Conservation (phyloP, 2,797 vertebrate genomes). For the Pangasius sanitwongsei region DNA sequence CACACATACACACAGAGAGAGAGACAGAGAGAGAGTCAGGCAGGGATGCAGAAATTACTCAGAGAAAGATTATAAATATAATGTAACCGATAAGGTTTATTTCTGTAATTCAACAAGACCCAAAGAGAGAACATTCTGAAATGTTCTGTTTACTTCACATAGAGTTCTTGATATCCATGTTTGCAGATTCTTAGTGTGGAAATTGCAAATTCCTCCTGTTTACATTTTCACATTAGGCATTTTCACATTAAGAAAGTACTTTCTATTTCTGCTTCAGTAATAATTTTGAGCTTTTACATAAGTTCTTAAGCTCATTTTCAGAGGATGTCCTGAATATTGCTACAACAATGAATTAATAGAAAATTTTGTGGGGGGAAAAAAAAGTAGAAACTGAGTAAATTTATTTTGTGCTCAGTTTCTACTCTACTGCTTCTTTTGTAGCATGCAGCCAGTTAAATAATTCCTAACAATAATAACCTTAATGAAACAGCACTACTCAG, state of each 20-base stretch:
- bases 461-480: not conserved
- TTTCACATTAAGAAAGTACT: not conserved
- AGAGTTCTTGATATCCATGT: not conserved
- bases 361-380: not conserved
- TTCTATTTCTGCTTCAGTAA: not conserved
- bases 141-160: not conserved
- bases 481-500: not conserved
- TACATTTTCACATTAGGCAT: not conserved
- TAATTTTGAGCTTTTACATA: not conserved
- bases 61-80: not conserved
- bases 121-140: not conserved
- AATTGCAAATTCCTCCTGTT: not conserved
- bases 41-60: not conserved
- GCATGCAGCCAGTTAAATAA: not conserved
- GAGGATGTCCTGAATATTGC: not conserved
- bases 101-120: not conserved
- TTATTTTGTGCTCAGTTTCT: not conserved
- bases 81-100: not conserved
- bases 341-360: not conserved
- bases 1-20: no score
- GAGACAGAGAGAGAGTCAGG: not conserved
- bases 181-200: not conserved
- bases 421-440: not conserved
- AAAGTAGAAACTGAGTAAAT: not conserved
- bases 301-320: not conserved